phyloP scores from a whole-genome alignment of 1,140 invertebrate species.

The Hycleus cichorii region DNA sequence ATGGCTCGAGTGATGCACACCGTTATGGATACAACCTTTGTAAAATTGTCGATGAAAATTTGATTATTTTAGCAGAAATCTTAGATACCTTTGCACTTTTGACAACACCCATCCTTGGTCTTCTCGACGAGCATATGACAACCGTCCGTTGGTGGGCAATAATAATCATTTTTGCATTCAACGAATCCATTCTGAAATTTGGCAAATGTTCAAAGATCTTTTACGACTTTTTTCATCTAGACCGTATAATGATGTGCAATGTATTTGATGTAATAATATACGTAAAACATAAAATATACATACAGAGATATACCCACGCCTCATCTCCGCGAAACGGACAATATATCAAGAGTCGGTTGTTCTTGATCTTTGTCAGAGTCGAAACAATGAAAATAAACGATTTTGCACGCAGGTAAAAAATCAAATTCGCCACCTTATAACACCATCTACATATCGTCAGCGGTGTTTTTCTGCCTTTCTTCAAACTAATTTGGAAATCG shows the following conservation, averaged over 20 bases:
- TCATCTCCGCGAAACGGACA: slow-evolving; percentile 5
- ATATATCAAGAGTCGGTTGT: slow-evolving; percentile 12
- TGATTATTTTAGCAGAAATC: too few species aligned
- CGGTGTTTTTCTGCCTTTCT: too few species aligned
- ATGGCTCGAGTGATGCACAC: slow-evolving; percentile 62
- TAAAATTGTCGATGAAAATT: background rate
- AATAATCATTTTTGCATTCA: slow-evolving; percentile 52
- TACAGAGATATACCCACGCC: slow-evolving; percentile 2
- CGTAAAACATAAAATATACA: background rate
- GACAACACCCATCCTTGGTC: slow-evolving; percentile 54
- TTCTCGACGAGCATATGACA: slow-evolving; percentile 57
- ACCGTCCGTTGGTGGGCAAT: slow-evolving; percentile 60
- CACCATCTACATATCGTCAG: too few species aligned
- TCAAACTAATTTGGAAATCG: too few species aligned
- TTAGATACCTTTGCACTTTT: slow-evolving; percentile 58
- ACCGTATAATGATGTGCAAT: background rate
- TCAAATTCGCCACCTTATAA: too few species aligned
- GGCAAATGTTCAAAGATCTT: background rate
- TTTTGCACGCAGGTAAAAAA: too few species aligned
- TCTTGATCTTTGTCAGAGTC: background rate
- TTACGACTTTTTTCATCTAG: background rate
- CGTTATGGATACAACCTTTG: slow-evolving; percentile 67
- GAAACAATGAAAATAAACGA: too few species aligned
- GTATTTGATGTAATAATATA: background rate
- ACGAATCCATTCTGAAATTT: slow-evolving; percentile 58